Percentiles rank a stretch among this genome's conserved stretches.
phyloP scores from a whole-genome alignment of 2,113 vertebrate genomes.

The Ciconia maguari region DNA sequence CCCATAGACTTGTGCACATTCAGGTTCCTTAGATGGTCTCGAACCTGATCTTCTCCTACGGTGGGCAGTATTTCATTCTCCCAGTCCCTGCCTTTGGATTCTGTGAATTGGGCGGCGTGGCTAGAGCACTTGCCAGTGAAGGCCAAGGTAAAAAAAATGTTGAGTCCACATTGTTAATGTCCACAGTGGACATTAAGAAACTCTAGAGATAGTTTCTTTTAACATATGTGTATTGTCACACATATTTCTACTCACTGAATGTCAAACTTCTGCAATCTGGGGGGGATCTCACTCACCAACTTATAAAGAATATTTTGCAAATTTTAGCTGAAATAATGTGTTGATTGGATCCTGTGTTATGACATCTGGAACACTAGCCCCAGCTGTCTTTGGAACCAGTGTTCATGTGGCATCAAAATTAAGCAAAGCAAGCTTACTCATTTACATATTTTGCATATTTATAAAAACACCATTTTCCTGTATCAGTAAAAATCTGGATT shows the following conservation, averaged over 20 bases:
- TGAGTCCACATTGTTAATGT: neutral
- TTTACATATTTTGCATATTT: slow-evolving; percentile 40
- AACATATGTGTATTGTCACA: neutral
- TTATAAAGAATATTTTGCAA: neutral
- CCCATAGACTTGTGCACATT: neutral
- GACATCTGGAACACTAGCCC: neutral
- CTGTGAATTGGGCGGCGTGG: fast-evolving
- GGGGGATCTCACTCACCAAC: neutral
- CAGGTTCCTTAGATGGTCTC: neutral
- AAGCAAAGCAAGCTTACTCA: neutral
- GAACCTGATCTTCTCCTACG: neutral
- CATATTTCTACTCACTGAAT: neutral
- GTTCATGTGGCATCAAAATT: neutral
- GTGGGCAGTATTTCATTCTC: neutral
- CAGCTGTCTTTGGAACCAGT: slow-evolving; percentile 9
- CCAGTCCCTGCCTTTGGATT: neutral
- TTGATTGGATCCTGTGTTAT: neutral
- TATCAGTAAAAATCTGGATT: neutral
- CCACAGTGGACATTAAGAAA: neutral
- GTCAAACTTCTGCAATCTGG: neutral
- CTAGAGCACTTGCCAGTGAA: neutral
- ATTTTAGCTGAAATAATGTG: neutral
- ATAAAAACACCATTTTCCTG: neutral
- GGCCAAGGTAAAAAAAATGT: neutral
- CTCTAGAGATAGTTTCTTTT: neutral